A percentile compares a stretch with the other conserved stretches of the same genome.
phyloP scores from a whole-genome alignment of 2,113 vertebrate species.

The Spea multiplicata region DNA sequence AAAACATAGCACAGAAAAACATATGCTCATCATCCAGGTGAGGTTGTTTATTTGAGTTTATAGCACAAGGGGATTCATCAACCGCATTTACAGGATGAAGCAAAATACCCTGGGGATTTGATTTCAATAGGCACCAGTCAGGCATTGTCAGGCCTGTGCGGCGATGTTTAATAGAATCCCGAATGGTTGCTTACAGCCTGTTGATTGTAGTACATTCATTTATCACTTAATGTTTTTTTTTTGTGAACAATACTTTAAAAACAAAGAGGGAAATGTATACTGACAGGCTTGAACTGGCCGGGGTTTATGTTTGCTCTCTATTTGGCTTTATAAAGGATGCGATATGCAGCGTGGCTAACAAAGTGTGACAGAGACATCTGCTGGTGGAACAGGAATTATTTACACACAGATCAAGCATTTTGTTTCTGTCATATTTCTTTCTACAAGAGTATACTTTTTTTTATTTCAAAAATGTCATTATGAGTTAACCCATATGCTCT shows the following conservation, averaged over 20 bases:
- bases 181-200: neutral
- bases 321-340: neutral
- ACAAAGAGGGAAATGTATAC: neutral
- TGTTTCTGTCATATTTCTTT: too few species aligned
- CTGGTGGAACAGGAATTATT: neutral
- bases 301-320: neutral
- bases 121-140: neutral
- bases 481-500: too few species aligned
- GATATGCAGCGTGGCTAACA: neutral
- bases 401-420: too few species aligned
- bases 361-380: neutral
- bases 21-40: conserved; percentile 21
- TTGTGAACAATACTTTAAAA: neutral
- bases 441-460: too few species aligned
- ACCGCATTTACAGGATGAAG: conserved; percentile 2
- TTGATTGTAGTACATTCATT: neutral
- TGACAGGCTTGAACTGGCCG: neutral
- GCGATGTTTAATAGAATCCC: neutral
- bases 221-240: neutral
- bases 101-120: conserved; percentile 15
- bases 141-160: neutral
- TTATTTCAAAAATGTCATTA: too few species aligned
- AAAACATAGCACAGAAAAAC: conserved; percentile 28
- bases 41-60: neutral
- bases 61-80: conserved; percentile 5